phyloP scores from a whole-genome alignment of 2,113 vertebrate genomes.

The Xiphophorus maculatus region DNA sequence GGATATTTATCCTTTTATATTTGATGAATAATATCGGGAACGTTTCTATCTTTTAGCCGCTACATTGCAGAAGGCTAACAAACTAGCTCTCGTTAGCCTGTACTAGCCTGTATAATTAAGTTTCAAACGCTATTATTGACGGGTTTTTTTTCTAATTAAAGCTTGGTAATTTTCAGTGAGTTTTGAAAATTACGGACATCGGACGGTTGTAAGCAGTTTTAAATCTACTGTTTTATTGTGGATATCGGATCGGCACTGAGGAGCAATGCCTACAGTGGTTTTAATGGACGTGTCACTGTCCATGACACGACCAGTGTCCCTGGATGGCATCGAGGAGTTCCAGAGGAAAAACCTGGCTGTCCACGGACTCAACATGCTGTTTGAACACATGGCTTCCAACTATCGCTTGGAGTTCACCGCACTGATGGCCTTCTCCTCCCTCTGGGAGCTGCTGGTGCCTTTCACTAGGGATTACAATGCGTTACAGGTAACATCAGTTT shows the following conservation, averaged over 20 bases:
- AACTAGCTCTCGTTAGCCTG: slow-evolving; percentile 33
- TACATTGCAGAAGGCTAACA: slow-evolving; percentile 5
- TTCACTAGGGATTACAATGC: slow-evolving; percentile 98
- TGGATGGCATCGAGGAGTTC: slow-evolving; percentile 92
- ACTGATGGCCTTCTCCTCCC: slow-evolving; percentile 93
- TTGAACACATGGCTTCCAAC: slow-evolving; percentile 98
- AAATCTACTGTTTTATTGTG: slow-evolving; percentile 3
- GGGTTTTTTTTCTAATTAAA: not conserved
- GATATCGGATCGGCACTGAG: not conserved
- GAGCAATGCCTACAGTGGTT: slow-evolving; percentile 93
- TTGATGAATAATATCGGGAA: not conserved
- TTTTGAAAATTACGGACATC: not conserved
- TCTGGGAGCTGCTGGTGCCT: slow-evolving; percentile 96
- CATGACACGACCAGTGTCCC: slow-evolving; percentile 94
- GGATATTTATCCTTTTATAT: not conserved
- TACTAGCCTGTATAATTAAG: not conserved
- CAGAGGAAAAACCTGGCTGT: slow-evolving; percentile 96
- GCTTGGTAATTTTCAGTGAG: not conserved
- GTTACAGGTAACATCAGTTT: slow-evolving; percentile 83
- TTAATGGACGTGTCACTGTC: slow-evolving; percentile 98
- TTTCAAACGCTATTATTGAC: not conserved
- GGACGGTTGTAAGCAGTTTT: not conserved
- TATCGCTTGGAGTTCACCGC: slow-evolving; percentile 96
- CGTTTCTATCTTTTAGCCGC: not conserved
- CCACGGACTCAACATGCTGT: slow-evolving; percentile 96